A percentile compares a stretch with the other conserved stretches of the same genome.
These are phyloP conservation scores for Drosophila kanapiae DNA, from an alignment of 1,140 invertebrate species.

Conservation along the genomic window DNA sequence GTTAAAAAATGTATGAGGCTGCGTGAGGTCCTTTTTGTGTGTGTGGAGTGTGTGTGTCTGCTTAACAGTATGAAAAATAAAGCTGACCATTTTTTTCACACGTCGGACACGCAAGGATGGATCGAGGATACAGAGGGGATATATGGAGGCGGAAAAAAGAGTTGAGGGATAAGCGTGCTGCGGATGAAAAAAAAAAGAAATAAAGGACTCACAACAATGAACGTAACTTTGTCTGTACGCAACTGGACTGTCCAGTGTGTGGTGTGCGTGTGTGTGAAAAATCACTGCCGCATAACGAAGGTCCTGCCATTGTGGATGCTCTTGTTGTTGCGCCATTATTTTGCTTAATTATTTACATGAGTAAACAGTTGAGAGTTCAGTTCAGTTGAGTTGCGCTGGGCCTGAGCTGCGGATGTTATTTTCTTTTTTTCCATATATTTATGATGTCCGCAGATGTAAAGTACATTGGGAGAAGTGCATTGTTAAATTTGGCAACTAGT, in stretches of 20 bases:
- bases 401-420: conserved; percentile 22
- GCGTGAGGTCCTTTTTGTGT: conserved; percentile 26
- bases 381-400: conserved; percentile 24
- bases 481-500: too few species aligned
- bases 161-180: conserved; percentile 43
- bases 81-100: conserved; percentile 68
- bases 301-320: conserved; percentile 54
- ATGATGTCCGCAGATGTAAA: conserved; percentile 23
- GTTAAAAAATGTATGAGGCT: conserved; percentile 69
- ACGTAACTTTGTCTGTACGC: conserved; percentile 64
- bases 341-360: conserved; percentile 82
- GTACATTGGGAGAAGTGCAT: background rate
- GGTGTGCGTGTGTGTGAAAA: conserved; percentile 52
- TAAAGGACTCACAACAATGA: conserved; percentile 67
- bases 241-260: conserved; percentile 14
- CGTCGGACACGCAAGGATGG: conserved; percentile 48
- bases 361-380: conserved; percentile 77
- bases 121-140: conserved; percentile 1
- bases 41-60: conserved; percentile 38
- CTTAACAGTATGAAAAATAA: conserved; percentile 64
- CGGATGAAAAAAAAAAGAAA: conserved; percentile 29
- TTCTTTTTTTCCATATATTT: background rate
- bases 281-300: conserved; percentile 67
- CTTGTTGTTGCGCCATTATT: conserved; percentile 63
- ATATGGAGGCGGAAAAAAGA: conserved; percentile 13